Percentiles rank a stretch among this genome's conserved stretches.
phyloP scores from a whole-genome alignment of 2,113 vertebrate genomes.

The Heloderma charlesbogerti region DNA sequence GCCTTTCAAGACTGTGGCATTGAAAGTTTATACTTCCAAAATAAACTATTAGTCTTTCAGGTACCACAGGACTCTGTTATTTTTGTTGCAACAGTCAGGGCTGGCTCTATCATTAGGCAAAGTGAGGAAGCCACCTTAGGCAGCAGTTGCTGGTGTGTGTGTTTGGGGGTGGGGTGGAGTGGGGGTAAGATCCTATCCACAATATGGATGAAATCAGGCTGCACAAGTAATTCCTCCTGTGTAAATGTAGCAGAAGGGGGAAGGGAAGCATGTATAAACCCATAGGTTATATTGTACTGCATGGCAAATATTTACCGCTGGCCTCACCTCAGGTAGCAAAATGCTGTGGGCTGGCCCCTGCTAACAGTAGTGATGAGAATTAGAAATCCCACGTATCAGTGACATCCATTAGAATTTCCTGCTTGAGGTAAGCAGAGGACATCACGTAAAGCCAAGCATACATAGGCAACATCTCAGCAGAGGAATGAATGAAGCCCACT shows the following conservation, averaged over 20 bases:
- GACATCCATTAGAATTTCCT: fast-evolving
- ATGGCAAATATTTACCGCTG: background rate
- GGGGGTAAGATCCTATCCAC: too few species aligned
- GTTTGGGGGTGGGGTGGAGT: too few species aligned
- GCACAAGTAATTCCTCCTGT: background rate
- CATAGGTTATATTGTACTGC: background rate
- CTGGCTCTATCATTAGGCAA: background rate
- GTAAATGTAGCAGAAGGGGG: background rate
- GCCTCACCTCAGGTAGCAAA: background rate
- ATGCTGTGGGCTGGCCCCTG: background rate
- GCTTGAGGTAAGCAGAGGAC: background rate
- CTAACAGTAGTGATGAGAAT: background rate
- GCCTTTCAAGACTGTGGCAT: background rate
- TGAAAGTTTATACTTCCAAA: background rate
- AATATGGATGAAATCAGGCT: background rate
- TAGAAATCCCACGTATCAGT: fast-evolving
- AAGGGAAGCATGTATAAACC: background rate
- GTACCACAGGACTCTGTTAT: background rate
- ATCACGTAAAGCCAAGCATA: background rate
- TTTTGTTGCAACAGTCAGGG: background rate
- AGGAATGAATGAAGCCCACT: slow-evolving; percentile 27
- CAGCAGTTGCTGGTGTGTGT: too few species aligned
- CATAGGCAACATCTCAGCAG: background rate
- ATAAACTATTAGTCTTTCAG: background rate
- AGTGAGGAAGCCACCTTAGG: background rate